Base-by-base conservation (phyloP, 2,113 vertebrate genomes). In the Boleophthalmus pectinirostris region DNA sequence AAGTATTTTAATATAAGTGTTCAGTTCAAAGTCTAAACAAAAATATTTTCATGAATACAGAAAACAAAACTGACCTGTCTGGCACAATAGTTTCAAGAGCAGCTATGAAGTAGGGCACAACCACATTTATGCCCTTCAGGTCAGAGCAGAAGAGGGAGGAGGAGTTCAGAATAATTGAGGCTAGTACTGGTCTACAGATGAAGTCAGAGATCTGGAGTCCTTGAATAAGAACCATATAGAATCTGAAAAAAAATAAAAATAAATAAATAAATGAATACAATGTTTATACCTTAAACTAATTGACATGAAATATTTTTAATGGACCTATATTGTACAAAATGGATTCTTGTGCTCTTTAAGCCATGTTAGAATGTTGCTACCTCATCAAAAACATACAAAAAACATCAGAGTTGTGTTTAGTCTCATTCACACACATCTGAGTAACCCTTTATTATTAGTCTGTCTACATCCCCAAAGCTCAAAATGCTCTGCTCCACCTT, bases 221-320 rank as follows among this genome's bases (percentile, higher is more conserved):
- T 92, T 98, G 97, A 94, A 98, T 96, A 91, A 98, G 95, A 91
- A 97, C 95, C 96, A 98, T 98, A 93, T 98, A 98, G 94, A 98
- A 98, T 92, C 97, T 98, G 87, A 16, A 64, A 13, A 74, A 21
- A 21, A 73, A n/a, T n/a, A n/a, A n/a, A n/a, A n/a, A n/a, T n/a
- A n/a, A n/a, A n/a, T n/a, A n/a, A 23, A 72, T 1, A 15, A 54
- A 33, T 14, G 46, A 12, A 21, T 1, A 21, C 18, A 10, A 43
- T 43, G 9, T 43, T 43, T 43, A 43, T 47, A 15, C 46, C 46
- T 60, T 20, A 21, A 21, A 16, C n/a, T 54, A 54, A 58, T 11
- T 58, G 9, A 23, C 12, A 12, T 24, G 56, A 2, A 24, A 24
- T 24, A 24, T 24, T 58, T 29, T 29, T 29, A 29, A 29, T 2